These are phyloP conservation scores for Hemibagrus wyckioides DNA, from an alignment of 2,113 vertebrate species.

Conservation along the genomic window DNA sequence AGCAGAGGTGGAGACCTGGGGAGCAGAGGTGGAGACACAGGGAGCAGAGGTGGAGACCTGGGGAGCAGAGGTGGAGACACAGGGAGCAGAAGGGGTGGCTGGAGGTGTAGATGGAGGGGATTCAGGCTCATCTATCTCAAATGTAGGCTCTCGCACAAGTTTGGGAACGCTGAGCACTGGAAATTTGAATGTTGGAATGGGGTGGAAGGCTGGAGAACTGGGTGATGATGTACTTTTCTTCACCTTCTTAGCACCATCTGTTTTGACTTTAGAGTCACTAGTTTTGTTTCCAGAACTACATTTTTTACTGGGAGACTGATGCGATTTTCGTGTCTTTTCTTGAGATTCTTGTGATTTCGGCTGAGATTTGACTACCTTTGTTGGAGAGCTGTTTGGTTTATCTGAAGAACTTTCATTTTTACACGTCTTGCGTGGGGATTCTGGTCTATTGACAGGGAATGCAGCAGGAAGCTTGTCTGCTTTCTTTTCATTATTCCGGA, in stretches of 20 bases:
- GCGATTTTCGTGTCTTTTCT: conserved; percentile 52
- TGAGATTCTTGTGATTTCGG: conserved; percentile 60
- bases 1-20: neutral
- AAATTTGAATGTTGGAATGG: conserved; percentile 66
- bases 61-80: neutral
- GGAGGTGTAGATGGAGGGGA: conserved; percentile 61
- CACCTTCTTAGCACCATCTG: conserved; percentile 41
- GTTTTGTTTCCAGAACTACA: conserved; percentile 18
- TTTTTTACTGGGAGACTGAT: conserved; percentile 44
- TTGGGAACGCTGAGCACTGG: conserved; percentile 71
- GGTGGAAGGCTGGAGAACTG: conserved; percentile 58
- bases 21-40: neutral
- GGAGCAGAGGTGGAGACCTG: neutral
- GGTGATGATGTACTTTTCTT: conserved; percentile 49
- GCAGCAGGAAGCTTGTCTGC: conserved; percentile 88
- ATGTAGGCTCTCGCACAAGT: conserved; percentile 52
- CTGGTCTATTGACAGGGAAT: conserved; percentile 86
- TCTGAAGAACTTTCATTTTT: conserved; percentile 28
- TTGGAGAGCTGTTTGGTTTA: conserved; percentile 32
- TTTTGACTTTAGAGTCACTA: conserved; percentile 49
- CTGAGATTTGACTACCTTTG: conserved; percentile 55
- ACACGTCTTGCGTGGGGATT: conserved; percentile 60
- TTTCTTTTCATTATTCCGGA: conserved; percentile 93
- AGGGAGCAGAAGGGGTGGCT: conserved; percentile 48
- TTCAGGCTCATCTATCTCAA: conserved; percentile 67